Evolutionary conservation across 2,113 vertebrate genomes (phyloP).

Genomic region (Astatoreochromis straeleni): DNA sequence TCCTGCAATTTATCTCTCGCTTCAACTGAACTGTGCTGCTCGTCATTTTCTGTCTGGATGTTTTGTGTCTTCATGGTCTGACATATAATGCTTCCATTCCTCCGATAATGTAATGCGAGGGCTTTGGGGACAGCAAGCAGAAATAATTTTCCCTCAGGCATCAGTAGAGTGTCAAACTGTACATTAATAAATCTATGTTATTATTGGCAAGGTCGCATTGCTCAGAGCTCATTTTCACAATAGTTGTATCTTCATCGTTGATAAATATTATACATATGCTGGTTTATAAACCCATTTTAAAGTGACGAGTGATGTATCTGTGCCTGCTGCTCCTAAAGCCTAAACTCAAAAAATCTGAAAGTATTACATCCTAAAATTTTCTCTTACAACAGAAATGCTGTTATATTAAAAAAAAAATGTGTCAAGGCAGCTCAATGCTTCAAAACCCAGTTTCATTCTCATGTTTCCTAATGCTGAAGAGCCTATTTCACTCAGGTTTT

Average conservation of each 20-base stretch:
- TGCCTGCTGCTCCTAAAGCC: background rate
- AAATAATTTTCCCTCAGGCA: constrained; percentile 16
- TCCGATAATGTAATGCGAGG: background rate
- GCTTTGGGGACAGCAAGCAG: background rate
- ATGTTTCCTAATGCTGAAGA: background rate
- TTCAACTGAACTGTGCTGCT: background rate
- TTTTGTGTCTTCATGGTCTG: background rate
- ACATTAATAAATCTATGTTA: constrained; percentile 17
- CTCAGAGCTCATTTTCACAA: constrained; percentile 20
- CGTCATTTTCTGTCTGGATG: background rate
- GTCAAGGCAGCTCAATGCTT: background rate
- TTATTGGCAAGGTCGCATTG: constrained; percentile 2
- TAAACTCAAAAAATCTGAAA: background rate
- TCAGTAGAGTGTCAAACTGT: constrained; percentile 1
- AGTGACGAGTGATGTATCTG: background rate
- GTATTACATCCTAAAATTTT: background rate
- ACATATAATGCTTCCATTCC: background rate
- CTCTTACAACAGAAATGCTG: background rate
- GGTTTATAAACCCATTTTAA: background rate
- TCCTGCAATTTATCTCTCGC: background rate
- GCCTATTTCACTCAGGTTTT: background rate
- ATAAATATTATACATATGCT: background rate
- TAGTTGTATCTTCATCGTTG: background rate
- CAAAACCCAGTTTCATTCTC: background rate
- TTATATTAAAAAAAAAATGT: background rate